Evolutionary conservation across 2,113 vertebrate species (phyloP).

Genomic region (Circaetus cinerascens): DNA sequence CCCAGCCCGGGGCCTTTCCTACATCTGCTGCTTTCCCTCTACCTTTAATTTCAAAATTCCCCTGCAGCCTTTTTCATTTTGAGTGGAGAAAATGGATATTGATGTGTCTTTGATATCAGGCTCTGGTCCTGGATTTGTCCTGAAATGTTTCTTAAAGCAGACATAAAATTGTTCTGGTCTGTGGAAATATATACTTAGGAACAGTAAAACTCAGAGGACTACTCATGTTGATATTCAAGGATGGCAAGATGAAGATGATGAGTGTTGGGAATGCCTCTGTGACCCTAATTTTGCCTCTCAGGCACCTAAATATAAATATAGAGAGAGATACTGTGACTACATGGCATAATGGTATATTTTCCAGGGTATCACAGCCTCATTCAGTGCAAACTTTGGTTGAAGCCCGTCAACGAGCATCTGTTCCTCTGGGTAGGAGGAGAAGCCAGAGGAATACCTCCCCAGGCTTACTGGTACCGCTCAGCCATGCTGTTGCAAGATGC

Average conservation of each 20-base stretch:
- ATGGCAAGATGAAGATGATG: neutral
- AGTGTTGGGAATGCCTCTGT: neutral
- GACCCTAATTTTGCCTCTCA: neutral
- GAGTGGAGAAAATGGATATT: neutral
- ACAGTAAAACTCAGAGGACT: neutral
- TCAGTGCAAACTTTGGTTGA: neutral
- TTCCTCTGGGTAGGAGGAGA: neutral
- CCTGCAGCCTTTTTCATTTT: neutral
- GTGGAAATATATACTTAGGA: neutral
- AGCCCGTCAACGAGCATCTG: neutral
- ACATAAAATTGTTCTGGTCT: neutral
- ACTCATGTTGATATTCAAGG: neutral
- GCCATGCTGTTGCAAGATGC: neutral
- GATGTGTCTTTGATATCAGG: neutral
- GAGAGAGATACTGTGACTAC: neutral
- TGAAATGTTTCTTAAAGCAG: neutral
- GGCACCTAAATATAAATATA: neutral
- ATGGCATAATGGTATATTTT: neutral
- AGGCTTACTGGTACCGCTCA: neutral
- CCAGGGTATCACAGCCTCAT: fast-evolving
- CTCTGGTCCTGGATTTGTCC: neutral
- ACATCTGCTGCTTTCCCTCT: neutral
- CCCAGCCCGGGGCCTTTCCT: neutral
- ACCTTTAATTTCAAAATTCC: neutral
- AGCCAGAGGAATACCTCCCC: neutral